These are phyloP conservation scores for Bombyx mori DNA, from an alignment of 1,140 invertebrate species.

Conservation along the genomic window DNA sequence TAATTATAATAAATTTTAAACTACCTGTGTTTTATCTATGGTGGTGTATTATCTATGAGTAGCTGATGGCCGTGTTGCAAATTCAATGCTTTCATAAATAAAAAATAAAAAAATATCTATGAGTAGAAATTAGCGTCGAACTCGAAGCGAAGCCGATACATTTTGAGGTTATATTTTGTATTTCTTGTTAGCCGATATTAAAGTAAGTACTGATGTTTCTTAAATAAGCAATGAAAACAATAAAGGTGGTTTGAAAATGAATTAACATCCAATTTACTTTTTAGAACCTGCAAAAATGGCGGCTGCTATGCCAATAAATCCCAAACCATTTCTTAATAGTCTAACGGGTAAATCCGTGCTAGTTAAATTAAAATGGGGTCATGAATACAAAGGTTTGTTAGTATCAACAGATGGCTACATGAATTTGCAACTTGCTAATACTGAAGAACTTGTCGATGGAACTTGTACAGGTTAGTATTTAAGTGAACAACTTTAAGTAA, in stretches of 20 bases:
- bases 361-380: conserved; percentile 99
- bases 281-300: conserved; percentile 58
- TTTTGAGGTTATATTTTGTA: no score
- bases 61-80: no score
- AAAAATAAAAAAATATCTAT: no score
- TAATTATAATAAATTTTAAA: no score
- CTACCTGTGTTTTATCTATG: no score
- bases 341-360: conserved; percentile 97
- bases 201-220: no score
- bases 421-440: conserved; percentile 98
- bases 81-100: no score
- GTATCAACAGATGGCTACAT: conserved; percentile 99
- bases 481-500: neutral
- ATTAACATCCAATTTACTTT: neutral
- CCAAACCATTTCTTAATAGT: conserved; percentile 98
- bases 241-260: neutral
- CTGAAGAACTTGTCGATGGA: conserved; percentile 98
- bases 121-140: no score
- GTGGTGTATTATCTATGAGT: no score
- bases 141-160: no score
- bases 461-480: conserved; percentile 78
- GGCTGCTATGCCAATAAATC: conserved; percentile 96
- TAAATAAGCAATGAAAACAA: neutral
- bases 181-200: no score
- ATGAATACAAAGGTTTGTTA: conserved; percentile 98